A percentile compares a stretch with the other conserved stretches of the same genome.
Conservation (phyloP, 1,140 invertebrate genomes). For the Bombus balteatus region DNA sequence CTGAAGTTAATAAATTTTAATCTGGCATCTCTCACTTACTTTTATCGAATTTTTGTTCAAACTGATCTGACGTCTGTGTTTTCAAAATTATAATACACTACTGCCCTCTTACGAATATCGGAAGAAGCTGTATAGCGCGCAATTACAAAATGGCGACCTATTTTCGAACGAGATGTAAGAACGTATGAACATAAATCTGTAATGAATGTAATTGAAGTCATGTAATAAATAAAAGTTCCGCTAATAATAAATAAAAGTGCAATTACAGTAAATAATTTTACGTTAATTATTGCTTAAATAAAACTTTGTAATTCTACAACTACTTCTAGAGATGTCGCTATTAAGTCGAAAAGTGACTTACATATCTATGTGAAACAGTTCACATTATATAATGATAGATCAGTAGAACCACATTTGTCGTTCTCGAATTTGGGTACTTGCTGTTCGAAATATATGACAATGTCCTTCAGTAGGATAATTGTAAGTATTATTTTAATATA, state of each 20-base stretch:
- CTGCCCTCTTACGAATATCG: not conserved
- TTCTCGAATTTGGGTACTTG: constrained; percentile 1
- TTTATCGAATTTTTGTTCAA: not conserved
- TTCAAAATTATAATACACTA: not conserved
- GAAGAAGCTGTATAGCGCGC: not conserved
- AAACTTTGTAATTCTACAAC: not conserved
- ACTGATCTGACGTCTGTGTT: not conserved
- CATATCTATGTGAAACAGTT: not conserved
- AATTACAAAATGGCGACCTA: not conserved
- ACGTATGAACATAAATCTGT: not conserved
- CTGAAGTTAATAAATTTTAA: not conserved
- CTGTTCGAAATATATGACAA: constrained; percentile 14
- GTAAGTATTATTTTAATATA: constrained; percentile 45
- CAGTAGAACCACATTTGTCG: not conserved
- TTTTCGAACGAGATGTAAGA: not conserved
- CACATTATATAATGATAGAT: constrained; percentile 54
- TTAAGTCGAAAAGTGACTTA: not conserved
- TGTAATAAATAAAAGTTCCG: too few relatives aligned
- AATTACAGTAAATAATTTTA: not conserved
- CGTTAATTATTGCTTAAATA: not conserved
- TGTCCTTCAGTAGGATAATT: constrained; percentile 62
- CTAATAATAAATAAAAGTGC: not conserved
- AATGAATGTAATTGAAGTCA: not conserved
- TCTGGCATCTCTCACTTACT: not conserved
- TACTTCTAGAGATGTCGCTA: constrained; percentile 40